Evolutionary conservation across 1,140 invertebrate genomes (phyloP).

Genomic region (Scylla paramamosain): DNA sequence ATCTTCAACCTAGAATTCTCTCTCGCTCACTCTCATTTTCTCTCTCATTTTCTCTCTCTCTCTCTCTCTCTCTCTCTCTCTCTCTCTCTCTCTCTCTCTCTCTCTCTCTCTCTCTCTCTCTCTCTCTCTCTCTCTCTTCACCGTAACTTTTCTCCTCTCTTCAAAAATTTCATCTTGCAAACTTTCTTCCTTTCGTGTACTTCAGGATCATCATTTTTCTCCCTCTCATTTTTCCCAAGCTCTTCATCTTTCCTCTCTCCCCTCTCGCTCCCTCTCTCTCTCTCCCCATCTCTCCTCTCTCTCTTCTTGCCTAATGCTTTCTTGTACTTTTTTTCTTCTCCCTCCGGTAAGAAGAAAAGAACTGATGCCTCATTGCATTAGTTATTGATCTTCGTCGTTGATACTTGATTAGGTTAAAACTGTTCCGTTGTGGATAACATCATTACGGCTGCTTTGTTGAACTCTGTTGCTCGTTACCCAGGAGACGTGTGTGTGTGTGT

Average conservation of each 20-base stretch:
- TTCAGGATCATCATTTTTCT: background rate
- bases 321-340: background rate
- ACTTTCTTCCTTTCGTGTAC: background rate
- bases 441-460: background rate
- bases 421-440: constrained; percentile 5
- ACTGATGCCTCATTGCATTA: background rate
- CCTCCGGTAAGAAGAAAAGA: background rate
- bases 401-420: background rate
- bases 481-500: background rate
- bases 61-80: no score
- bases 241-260: background rate
- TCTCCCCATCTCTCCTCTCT: background rate
- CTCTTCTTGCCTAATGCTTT: background rate
- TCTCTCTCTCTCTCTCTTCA: background rate
- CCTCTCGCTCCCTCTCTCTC: background rate
- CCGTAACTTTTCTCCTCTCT: background rate
- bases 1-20: no score
- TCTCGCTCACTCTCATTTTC: no score
- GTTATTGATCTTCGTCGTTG: background rate
- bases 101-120: no score
- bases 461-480: background rate
- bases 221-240: background rate
- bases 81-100: no score
- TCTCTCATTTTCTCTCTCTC: no score
- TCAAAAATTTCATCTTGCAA: background rate